phyloP scores from a whole-genome alignment of 2,888 invertebrate species.

The Teleiodes luculella region DNA sequence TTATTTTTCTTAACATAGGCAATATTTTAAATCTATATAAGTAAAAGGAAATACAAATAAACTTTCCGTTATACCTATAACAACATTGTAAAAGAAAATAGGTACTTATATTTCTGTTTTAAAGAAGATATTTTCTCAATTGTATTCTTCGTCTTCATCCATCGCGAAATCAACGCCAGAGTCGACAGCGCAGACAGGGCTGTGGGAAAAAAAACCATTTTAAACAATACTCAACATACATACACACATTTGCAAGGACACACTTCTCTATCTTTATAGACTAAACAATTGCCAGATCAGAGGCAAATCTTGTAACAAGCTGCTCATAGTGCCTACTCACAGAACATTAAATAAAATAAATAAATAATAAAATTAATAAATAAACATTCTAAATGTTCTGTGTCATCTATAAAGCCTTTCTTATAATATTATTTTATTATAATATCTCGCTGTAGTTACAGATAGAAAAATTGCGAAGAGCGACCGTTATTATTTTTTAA shows the following conservation, averaged over 20 bases:
- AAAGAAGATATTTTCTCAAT: constrained; percentile 32
- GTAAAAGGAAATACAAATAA: not conserved
- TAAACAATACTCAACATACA: not conserved
- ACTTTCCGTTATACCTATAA: not conserved
- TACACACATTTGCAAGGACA: not conserved
- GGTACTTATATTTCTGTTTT: not conserved
- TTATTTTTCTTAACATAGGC: not conserved
- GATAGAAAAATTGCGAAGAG: no score
- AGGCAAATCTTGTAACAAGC: no score
- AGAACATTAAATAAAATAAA: no score
- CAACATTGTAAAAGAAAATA: not conserved
- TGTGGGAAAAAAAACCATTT: constrained; percentile 56
- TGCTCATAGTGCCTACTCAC: no score
- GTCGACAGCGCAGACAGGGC: constrained; percentile 88
- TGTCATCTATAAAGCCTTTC: no score
- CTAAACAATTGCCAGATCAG: no score
- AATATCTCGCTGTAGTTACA: no score
- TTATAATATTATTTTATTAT: no score
- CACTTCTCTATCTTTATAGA: no score
- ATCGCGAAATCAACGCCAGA: constrained; percentile 90
- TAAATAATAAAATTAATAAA: no score
- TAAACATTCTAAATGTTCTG: no score
- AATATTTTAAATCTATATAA: not conserved
- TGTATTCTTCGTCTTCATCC: constrained; percentile 88
- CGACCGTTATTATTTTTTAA: no score